phyloP scores from a whole-genome alignment of 1,140 invertebrate genomes.

The Drosophila ficusphila region DNA sequence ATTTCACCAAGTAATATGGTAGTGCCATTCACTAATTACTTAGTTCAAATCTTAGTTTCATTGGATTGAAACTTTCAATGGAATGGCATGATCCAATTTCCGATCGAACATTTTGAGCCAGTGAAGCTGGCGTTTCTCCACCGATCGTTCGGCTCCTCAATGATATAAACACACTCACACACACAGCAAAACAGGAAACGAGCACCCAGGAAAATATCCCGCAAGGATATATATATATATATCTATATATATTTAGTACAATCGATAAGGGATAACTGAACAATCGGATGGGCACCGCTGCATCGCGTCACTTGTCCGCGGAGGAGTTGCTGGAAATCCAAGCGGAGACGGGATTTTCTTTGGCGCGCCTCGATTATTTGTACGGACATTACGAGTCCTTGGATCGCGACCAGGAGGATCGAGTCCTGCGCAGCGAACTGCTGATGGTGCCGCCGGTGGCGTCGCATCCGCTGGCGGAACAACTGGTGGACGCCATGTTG shows the following conservation, averaged over 20 bases:
- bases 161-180: conserved; percentile 14
- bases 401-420: conserved; percentile 29
- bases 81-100: too few species aligned
- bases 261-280: not conserved
- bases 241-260: too few species aligned
- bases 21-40: too few species aligned
- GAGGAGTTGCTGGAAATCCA: conserved; percentile 32
- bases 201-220: too few species aligned
- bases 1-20: too few species aligned
- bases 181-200: not conserved
- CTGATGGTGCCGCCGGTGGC: conserved; percentile 36
- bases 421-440: conserved; percentile 37
- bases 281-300: conserved; percentile 28
- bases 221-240: not conserved
- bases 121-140: not conserved
- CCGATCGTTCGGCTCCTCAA: not conserved
- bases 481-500: conserved; percentile 30
- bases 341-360: conserved; percentile 39
- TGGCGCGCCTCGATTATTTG: conserved; percentile 42
- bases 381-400: conserved; percentile 39
- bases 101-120: not conserved
- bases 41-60: too few species aligned
- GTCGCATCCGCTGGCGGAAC: conserved; percentile 35
- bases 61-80: too few species aligned
- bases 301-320: conserved; percentile 28